Conservation (phyloP, 2,888 invertebrate genomes). For the Schizaphis graminum region DNA sequence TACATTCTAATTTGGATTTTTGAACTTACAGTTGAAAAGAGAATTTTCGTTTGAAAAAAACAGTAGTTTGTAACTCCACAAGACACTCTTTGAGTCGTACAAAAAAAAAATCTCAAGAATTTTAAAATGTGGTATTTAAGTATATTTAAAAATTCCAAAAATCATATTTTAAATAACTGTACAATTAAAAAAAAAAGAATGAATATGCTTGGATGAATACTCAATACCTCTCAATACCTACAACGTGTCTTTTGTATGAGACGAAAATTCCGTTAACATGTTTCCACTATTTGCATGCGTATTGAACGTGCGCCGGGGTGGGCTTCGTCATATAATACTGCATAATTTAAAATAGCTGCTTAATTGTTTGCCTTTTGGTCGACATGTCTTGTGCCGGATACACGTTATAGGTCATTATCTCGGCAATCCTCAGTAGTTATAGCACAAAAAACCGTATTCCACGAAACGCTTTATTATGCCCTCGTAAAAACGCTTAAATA, state of each 20-base stretch:
- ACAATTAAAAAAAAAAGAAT: too few species aligned
- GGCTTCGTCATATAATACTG: background rate
- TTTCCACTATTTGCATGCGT: background rate
- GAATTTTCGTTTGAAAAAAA: too few species aligned
- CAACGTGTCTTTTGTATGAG: background rate
- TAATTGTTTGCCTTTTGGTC: slow-evolving; percentile 5
- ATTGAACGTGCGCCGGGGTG: background rate
- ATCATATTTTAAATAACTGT: too few species aligned
- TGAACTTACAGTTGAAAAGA: too few species aligned
- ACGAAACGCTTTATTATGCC: background rate
- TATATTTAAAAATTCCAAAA: too few species aligned
- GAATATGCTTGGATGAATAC: too few species aligned
- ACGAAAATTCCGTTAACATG: background rate
- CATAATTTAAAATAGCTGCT: background rate
- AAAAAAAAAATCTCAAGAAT: too few species aligned
- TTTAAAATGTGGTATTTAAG: too few species aligned
- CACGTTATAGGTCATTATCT: background rate
- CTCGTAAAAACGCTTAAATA: background rate
- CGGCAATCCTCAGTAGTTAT: background rate
- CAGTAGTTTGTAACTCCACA: too few species aligned
- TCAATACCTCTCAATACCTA: background rate
- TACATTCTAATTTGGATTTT: too few species aligned
- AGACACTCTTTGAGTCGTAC: too few species aligned
- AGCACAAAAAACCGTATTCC: background rate
- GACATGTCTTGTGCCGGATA: background rate